Evolutionary conservation across 2,888 invertebrate species (phyloP).

Genomic region (Nemotelus pantherinus): DNA sequence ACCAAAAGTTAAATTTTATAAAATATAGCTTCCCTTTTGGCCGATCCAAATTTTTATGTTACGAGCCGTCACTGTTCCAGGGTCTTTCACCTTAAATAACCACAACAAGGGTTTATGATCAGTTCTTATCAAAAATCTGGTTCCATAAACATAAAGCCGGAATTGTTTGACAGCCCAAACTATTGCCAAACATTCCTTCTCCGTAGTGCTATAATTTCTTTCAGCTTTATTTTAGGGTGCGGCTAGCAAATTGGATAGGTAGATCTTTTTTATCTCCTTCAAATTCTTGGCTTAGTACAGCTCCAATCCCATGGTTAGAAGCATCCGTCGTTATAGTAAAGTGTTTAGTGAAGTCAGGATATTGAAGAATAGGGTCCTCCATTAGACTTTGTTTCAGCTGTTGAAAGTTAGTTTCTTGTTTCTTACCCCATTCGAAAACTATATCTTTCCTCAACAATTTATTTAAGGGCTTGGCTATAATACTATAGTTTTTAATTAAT

Average conservation of each 20-base stretch:
- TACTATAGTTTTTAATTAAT: slow-evolving; percentile 5
- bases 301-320: slow-evolving; percentile 49
- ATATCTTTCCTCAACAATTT: slow-evolving; percentile 3
- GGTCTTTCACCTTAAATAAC: too few relatives aligned
- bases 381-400: neutral
- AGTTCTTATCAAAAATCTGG: too few relatives aligned
- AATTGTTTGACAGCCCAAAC: slow-evolving; percentile 54
- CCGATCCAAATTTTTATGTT: too few relatives aligned
- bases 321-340: slow-evolving; percentile 51
- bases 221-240: slow-evolving; percentile 53
- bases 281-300: slow-evolving; percentile 50
- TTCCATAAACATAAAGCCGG: slow-evolving; percentile 54
- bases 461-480: slow-evolving; percentile 8
- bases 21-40: too few relatives aligned
- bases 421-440: neutral
- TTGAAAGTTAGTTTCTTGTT: slow-evolving; percentile 13
- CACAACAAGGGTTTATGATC: too few relatives aligned
- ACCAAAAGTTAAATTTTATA: too few relatives aligned
- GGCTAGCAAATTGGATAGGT: slow-evolving; percentile 54
- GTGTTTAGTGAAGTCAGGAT: slow-evolving; percentile 46
- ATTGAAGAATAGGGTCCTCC: slow-evolving; percentile 42
- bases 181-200: too few relatives aligned
- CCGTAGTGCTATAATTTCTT: slow-evolving; percentile 53
- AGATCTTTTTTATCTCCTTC: slow-evolving; percentile 42
- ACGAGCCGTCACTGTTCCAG: too few relatives aligned